Percentiles rank a stretch among this genome's conserved stretches.
Conservation (phyloP, 2,888 invertebrate species). For the Agrotis clavis region DNA sequence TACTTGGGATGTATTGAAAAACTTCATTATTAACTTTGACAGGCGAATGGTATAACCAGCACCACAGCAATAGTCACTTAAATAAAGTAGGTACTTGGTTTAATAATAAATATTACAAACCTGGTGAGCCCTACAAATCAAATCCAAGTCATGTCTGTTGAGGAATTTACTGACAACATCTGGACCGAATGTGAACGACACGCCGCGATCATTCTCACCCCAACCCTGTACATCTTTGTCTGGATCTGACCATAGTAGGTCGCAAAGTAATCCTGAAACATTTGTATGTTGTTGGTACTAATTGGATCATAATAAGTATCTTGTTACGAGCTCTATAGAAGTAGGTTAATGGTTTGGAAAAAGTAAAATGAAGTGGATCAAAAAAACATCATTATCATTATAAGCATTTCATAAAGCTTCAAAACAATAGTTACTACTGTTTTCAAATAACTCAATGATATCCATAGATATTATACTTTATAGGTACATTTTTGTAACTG, state of each 20-base stretch:
- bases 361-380: background rate
- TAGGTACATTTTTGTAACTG: slow-evolving; percentile 18
- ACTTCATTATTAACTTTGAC: background rate
- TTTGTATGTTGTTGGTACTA: slow-evolving; percentile 26
- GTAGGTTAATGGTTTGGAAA: background rate
- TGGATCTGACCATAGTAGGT: slow-evolving; percentile 99
- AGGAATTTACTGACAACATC: slow-evolving; percentile 99
- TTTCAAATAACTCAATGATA: background rate
- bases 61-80: background rate
- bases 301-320: slow-evolving; percentile 1
- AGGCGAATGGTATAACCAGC: background rate
- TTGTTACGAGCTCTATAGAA: background rate
- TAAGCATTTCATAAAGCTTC: background rate
- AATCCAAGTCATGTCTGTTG: slow-evolving; percentile 98
- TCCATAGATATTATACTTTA: slow-evolving; percentile 12
- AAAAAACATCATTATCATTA: background rate
- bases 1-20: background rate
- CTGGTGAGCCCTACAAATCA: slow-evolving; percentile 99
- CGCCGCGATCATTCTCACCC: slow-evolving; percentile 99
- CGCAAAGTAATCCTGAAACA: slow-evolving; percentile 96
- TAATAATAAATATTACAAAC: slow-evolving; percentile 80
- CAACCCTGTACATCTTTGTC: slow-evolving; percentile 98
- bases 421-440: slow-evolving; percentile 6
- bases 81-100: slow-evolving; percentile 4
- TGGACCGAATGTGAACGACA: slow-evolving; percentile 99